Conservation (phyloP, 1,140 invertebrate species). For the Drosophila equinoxialis region DNA sequence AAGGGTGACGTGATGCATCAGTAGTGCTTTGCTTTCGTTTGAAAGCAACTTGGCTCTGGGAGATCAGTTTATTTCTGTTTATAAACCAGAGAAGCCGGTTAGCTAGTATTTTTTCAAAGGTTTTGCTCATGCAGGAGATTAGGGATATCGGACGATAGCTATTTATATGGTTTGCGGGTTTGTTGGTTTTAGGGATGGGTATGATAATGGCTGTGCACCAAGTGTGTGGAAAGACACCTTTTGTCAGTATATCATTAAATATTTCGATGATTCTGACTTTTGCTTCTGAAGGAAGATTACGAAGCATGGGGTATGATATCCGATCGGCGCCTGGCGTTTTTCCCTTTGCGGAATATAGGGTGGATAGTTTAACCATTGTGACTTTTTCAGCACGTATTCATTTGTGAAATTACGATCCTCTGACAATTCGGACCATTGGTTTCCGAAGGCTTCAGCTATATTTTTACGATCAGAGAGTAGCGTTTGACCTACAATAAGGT, state of each 20-base stretch:
- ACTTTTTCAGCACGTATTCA: constrained; percentile 5
- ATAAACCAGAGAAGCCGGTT: neutral
- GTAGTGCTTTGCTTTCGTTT: neutral
- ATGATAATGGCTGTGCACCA: constrained; percentile 19
- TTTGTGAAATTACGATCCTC: constrained; percentile 1
- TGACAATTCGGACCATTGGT: constrained; percentile 2
- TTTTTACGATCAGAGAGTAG: neutral
- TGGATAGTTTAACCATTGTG: neutral
- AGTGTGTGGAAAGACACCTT: neutral
- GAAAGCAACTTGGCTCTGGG: neutral
- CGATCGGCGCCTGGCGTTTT: constrained; percentile 13
- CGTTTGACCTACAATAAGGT: neutral
- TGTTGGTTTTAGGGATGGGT: constrained; percentile 22
- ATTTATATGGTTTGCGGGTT: constrained; percentile 4
- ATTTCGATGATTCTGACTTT: no score
- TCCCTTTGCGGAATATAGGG: neutral
- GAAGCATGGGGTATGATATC: neutral
- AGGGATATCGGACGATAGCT: neutral
- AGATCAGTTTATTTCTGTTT: constrained; percentile 3
- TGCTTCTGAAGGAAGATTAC: no score
- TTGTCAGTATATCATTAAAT: no score
- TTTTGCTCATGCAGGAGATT: neutral
- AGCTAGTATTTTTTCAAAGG: constrained; percentile 2
- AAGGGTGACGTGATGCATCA: neutral
- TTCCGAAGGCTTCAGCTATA: neutral